Evolutionary conservation across 1,140 invertebrate species (phyloP).

Genomic region (Drosophila subobscura): DNA sequence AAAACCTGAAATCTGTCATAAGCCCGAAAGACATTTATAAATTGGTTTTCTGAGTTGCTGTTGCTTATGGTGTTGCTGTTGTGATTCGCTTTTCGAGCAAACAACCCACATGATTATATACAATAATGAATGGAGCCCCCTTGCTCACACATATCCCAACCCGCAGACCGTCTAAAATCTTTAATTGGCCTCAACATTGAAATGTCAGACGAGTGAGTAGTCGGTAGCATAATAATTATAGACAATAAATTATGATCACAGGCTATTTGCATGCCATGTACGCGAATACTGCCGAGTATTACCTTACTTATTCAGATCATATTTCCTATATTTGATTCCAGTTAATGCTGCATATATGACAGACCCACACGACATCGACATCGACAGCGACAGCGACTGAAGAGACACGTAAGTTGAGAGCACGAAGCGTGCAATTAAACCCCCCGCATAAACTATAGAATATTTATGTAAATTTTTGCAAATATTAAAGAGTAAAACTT

Average conservation of each 20-base stretch:
- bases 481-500: conserved; percentile 33
- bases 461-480: conserved; percentile 45
- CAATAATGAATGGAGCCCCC: conserved; percentile 10
- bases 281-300: background rate
- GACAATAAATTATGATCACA: conserved; percentile 40
- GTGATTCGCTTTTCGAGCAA: conserved; percentile 14
- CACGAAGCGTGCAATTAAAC: conserved; percentile 44
- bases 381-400: conserved; percentile 32
- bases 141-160: too few relatives aligned
- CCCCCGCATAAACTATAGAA: conserved; percentile 16
- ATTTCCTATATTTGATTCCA: conserved; percentile 43
- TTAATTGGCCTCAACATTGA: conserved; percentile 71
- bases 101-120: conserved; percentile 49
- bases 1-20: conserved; percentile 40
- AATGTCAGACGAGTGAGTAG: conserved; percentile 42
- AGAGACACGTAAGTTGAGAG: conserved; percentile 63
- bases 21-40: conserved; percentile 51
- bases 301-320: conserved; percentile 32
- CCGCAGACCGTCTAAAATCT: conserved; percentile 8
- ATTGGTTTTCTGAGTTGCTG: conserved; percentile 33
- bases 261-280: conserved; percentile 17
- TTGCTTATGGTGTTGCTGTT: conserved; percentile 1
- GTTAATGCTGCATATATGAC: conserved; percentile 76
- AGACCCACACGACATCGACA: conserved; percentile 58
- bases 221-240: conserved; percentile 32